Percentiles rank a stretch among this genome's conserved stretches.
Evolutionary conservation across 1,140 invertebrate species (phyloP).

Genomic region (Temnothorax longispinosus): DNA sequence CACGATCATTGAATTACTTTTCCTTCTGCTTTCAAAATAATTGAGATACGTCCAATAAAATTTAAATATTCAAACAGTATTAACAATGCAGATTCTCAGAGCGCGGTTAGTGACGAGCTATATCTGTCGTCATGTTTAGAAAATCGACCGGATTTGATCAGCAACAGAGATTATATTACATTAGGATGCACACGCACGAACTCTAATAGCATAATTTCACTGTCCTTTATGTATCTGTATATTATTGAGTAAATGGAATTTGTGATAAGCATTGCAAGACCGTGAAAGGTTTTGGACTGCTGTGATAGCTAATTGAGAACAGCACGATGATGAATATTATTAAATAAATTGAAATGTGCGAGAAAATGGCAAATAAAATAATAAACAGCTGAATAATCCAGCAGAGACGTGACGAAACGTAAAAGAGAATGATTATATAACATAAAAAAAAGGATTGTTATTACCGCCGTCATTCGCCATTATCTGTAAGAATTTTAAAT

Average conservation of each 20-base stretch:
- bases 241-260: slow-evolving; percentile 5
- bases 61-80: slow-evolving; percentile 4
- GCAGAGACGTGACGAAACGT: not conserved
- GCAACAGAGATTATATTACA: slow-evolving; percentile 40
- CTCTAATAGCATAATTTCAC: slow-evolving; percentile 13
- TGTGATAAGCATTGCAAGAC: not conserved
- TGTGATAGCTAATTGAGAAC: slow-evolving; percentile 7
- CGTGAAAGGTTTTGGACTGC: not conserved
- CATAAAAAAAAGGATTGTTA: not conserved
- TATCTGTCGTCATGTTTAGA: slow-evolving; percentile 30
- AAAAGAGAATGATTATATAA: not conserved
- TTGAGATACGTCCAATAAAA: not conserved
- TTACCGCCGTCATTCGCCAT: not conserved
- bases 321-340: not conserved
- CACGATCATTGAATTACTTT: not conserved
- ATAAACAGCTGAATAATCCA: not conserved
- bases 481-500: not conserved
- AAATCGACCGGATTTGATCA: slow-evolving; percentile 35
- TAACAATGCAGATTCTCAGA: not conserved
- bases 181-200: not conserved
- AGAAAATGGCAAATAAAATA: slow-evolving; percentile 20
- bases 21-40: not conserved
- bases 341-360: slow-evolving; percentile 1
- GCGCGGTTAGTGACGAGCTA: not conserved
- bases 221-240: not conserved